Evolutionary conservation across 2,888 invertebrate genomes (phyloP).

Genomic region (Emmelina monodactyla): DNA sequence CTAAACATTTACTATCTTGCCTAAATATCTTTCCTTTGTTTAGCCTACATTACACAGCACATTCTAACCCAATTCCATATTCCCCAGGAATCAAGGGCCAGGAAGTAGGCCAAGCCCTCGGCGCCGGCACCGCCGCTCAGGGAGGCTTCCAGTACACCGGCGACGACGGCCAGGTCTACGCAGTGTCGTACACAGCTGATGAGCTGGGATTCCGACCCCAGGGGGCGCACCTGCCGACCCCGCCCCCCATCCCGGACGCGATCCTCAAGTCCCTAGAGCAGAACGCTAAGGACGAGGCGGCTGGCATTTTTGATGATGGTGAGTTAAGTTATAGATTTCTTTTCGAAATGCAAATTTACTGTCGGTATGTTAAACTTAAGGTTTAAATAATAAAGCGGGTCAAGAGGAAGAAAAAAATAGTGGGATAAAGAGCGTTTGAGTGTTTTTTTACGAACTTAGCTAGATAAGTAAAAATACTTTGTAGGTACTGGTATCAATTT

Average conservation of each 20-base stretch:
- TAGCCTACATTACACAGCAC: too few relatives aligned
- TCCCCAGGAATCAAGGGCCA: constrained; percentile 59
- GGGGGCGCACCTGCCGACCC: constrained; percentile 65
- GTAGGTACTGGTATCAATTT: too few relatives aligned
- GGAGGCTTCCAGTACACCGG: constrained; percentile 67
- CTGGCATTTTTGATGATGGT: constrained; percentile 59
- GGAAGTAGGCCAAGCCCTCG: constrained; percentile 41
- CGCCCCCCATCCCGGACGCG: constrained; percentile 65
- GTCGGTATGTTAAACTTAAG: too few relatives aligned
- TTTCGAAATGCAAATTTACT: too few relatives aligned
- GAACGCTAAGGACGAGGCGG: constrained; percentile 56
- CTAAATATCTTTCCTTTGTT: too few relatives aligned
- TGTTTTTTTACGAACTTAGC: too few relatives aligned
- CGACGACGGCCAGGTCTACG: constrained; percentile 64
- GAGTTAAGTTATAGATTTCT: too few relatives aligned
- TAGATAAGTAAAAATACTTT: too few relatives aligned
- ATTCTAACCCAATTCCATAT: not conserved
- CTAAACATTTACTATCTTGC: too few relatives aligned
- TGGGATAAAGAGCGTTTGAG: too few relatives aligned
- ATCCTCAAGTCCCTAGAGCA: constrained; percentile 55
- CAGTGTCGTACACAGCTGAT: constrained; percentile 64
- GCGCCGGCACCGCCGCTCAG: constrained; percentile 38
- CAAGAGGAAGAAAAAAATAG: too few relatives aligned
- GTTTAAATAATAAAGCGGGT: too few relatives aligned
- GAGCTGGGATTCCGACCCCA: constrained; percentile 65